Base-by-base conservation (phyloP, 2,797 vertebrate species). In the Euphonia xanthogaster region DNA sequence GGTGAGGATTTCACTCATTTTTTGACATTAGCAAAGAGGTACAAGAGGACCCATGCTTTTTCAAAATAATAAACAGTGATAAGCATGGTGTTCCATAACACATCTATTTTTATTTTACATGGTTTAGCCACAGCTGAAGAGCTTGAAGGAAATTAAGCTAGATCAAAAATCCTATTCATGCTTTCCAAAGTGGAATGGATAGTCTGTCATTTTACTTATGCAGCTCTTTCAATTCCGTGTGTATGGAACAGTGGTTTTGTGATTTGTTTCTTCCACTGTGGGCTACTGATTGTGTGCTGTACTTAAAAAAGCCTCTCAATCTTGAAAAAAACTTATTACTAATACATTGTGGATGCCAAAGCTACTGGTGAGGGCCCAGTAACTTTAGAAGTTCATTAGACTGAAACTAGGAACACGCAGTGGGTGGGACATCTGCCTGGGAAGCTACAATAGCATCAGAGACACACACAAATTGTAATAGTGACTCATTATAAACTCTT, bases 121-220 rank as follows among this genome's bases (percentile, higher is more conserved):
- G 57, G 76, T 81, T 97, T 95, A 93, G 87, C 90, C 80, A 86
- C 81, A 95, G 91, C 68, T 97, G 91, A 97, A 97, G 57, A 97
- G 72, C 47, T 71, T 96, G 93, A 95, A 93, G 87, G 95, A 98
- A 97, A 97, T 97, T 97, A 97, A 97, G 86, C 77, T 97, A 96
- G 88, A 96, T 97, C 91, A 92, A 96, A 97, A 97, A 77, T 89
- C 85, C 79, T 95, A 94, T 96, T 98, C 83, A 91, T 74, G 93
- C 55, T 96, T 97, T 97, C 94, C 92, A 97, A 97, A 96, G 50
- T 90, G 66, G 93, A 97, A 97, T 97, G 93, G 97, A 97, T 97
- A 96, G 75, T 70, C 93, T 97, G 94, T 97, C 97, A 97, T 97
- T 97, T 97, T 75, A 94, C 76, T 95, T 93, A 89, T 23, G 58